These are phyloP conservation scores for Eutolmus rufibarbis DNA, from an alignment of 2,888 invertebrate species.

Conservation along the genomic window DNA sequence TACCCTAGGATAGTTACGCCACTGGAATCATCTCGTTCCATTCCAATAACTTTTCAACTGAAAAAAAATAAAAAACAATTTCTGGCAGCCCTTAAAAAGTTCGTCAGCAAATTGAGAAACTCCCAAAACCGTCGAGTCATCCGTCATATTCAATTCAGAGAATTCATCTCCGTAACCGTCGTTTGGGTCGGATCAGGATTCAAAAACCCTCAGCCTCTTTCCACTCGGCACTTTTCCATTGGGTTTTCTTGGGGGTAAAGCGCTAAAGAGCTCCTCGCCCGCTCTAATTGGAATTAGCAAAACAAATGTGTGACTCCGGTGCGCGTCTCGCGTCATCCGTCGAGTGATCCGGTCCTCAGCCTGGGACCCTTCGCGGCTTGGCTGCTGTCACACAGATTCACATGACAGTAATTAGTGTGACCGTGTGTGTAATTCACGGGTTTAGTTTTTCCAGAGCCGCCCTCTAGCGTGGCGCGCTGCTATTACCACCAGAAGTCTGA, in stretches of 20 bases:
- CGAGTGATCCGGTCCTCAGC: background rate
- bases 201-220: background rate
- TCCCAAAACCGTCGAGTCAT: background rate
- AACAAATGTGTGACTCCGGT: background rate
- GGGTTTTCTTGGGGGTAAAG: background rate
- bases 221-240: background rate
- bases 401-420: background rate
- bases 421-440: constrained; percentile 9
- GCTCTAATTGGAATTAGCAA: constrained; percentile 27
- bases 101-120: background rate
- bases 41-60: background rate
- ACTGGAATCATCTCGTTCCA: background rate
- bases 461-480: background rate
- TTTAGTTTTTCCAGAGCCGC: background rate
- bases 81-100: background rate
- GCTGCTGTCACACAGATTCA: background rate
- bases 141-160: background rate
- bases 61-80: background rate
- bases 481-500: background rate
- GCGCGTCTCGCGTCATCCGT: background rate
- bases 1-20: no score
- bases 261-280: background rate
- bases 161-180: background rate
- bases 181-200: background rate
- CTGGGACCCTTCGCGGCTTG: background rate